Evolutionary conservation across 2,797 vertebrate species (phyloP).

Genomic region (Silurus lanzhouensis): DNA sequence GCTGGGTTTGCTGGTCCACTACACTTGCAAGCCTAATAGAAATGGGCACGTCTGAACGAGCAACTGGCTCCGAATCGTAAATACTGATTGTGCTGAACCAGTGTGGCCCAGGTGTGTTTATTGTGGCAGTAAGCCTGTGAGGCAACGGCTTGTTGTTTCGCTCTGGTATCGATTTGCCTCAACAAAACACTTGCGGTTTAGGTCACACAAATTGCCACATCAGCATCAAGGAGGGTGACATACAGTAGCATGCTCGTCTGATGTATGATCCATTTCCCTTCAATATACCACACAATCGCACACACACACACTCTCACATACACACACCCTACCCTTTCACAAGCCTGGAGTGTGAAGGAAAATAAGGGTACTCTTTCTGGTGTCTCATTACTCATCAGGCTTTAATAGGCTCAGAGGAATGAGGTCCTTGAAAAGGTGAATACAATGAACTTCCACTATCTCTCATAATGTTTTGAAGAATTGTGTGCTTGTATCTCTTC

Average conservation of each 20-base stretch:
- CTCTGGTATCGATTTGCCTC: conserved; percentile 34
- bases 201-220: conserved; percentile 36
- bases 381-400: conserved; percentile 44
- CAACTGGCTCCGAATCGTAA: conserved; percentile 40
- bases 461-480: conserved; percentile 20
- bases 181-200: conserved; percentile 45
- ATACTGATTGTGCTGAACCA: conserved; percentile 44
- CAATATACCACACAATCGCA: conserved; percentile 29
- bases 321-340: conserved; percentile 35
- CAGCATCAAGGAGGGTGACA: conserved; percentile 21
- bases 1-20: conserved; percentile 49
- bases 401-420: conserved; percentile 40
- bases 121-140: conserved; percentile 43
- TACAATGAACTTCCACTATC: conserved; percentile 41
- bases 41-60: conserved; percentile 53
- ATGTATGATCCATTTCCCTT: conserved; percentile 50
- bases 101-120: conserved; percentile 55
- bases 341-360: conserved; percentile 31
- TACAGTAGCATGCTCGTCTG: conserved; percentile 23
- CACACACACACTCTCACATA: conserved; percentile 27
- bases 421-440: conserved; percentile 42
- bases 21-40: conserved; percentile 44
- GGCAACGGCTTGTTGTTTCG: conserved; percentile 30
- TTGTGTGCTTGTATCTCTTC: conserved; percentile 1
- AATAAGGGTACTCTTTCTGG: conserved; percentile 46